phyloP scores from a whole-genome alignment of 2,888 invertebrate genomes.

The Pammene aurita region DNA sequence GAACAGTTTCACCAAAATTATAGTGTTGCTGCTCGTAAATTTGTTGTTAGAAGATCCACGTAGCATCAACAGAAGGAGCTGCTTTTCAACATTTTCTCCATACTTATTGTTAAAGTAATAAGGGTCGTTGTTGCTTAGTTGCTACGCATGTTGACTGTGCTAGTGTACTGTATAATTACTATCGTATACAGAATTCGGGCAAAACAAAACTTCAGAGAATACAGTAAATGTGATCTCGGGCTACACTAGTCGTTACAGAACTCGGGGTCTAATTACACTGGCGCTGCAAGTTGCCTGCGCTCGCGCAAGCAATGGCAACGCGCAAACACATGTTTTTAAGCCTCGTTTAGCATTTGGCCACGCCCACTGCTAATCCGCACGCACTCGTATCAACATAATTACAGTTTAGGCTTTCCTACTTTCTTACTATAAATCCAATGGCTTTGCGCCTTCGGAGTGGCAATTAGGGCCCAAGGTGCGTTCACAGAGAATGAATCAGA shows the following conservation, averaged over 20 bases:
- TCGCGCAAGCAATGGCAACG: background rate
- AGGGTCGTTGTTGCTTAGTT: no score
- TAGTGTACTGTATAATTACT: no score
- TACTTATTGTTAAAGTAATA: no score
- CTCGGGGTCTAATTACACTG: background rate
- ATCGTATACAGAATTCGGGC: no score
- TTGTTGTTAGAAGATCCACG: background rate
- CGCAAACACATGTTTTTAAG: background rate
- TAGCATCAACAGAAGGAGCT: no score
- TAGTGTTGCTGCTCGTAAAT: background rate
- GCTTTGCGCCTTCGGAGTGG: background rate
- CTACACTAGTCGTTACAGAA: background rate
- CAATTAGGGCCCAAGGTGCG: background rate
- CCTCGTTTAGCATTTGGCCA: slow-evolving; percentile 1
- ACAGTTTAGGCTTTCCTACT: slow-evolving; percentile 19
- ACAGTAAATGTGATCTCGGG: no score
- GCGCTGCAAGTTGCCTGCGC: no score
- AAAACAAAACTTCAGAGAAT: no score
- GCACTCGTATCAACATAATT: slow-evolving; percentile 26
- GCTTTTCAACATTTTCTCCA: no score
- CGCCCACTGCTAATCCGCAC: slow-evolving; percentile 22
- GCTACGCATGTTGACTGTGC: no score
- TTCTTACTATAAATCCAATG: slow-evolving; percentile 23
- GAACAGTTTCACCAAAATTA: slow-evolving; percentile 21
- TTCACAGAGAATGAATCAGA: background rate